Evolutionary conservation across 2,797 vertebrate genomes (phyloP), one percentile per base, ranked within the genome.

Genomic region (Phalloptychus januarius): DNA sequence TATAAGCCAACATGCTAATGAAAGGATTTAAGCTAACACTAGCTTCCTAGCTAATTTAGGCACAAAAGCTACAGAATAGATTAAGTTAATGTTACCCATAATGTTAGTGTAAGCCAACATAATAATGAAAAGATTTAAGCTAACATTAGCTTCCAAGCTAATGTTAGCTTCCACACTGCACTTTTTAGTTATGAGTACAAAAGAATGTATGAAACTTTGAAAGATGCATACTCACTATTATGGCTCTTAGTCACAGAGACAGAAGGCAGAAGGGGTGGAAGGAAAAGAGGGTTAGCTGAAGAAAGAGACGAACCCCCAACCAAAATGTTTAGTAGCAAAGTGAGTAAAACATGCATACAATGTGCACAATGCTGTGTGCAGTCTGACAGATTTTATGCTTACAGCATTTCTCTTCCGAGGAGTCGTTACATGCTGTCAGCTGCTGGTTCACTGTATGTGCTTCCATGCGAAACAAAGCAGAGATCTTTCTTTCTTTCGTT

Each of bases 181-280:
- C 7, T 23, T 23, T 8, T 50, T 50, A 50, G 48, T 50, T 50
- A 20, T 2, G 18, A 50, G 48, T 50, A 50, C 20, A 50, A 50
- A 50, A 50, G 20, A 8, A 23, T 50, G 48, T 50, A 50, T 23
- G 79, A 67, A 84, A 82, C 79, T 65, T 83, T 80, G 85, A 82
- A 92, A 86, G 90, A 91, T 84, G 91, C 84, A 84, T 95, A 96
- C 95, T 96, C 95, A 96, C 95, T 92, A 93, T 85, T 79, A 56
- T 67, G 86, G 92, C 94, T 92, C 93, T 95, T 85, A 93, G 93
- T 90, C 95, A 92, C 83, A 94, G 44, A 94, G 81, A 93, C 80
- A 94, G 90, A 93, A 73, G 80, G 90, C 92, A 89, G 87, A 79
- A 90, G 87, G 94, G 81, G 91, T 78, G 92, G 86, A 85, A 73